Evolutionary conservation across 2,888 invertebrate species (phyloP), one percentile per base, ranked within the genome.

Genomic region (Pocota personata): DNA sequence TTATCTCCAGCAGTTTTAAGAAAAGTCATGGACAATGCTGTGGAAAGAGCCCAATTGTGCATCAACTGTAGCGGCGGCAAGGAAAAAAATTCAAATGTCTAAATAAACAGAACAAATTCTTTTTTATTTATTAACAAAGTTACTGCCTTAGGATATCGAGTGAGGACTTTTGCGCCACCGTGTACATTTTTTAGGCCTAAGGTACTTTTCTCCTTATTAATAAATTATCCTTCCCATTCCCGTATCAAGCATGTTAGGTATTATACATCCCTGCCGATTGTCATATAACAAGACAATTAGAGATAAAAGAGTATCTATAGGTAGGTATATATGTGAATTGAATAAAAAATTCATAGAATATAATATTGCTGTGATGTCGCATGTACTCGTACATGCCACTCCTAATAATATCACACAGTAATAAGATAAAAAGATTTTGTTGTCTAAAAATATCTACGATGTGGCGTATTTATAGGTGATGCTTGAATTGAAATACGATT

Each of bases 341-440:
- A 64, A 64, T 64, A 64, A 64, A 64, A 19, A 64, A 64, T 64
- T 32, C 48, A 32, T 64, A 48, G 32, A 64, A 64, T 43, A 60
- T 60, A 32, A 64, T 30, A 62, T 62, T 27, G 24, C 40, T 8
- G n/a, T 10, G 14, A 14, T 40, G 8, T 30, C 10, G 30, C 0
- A n/a, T 43, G 14, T 24, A 19, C 7, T 10, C 0, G 35, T 6
- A 2, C 21, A 24, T 60, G 27, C 30, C 46, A 46, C 19, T 46
- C 30, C 16, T 14, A 43, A 30, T 58, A 32, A 46, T 64, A 19
- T 48, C 64, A 32, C n/a, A 5, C 46, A 5, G 48, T 64, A 64
- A 64, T 46, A 64, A 64, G 64, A 12, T 64, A 46, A 32, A 64
- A 48, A 64, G 64, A 48, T 48, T 32, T 12, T 19, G 32, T 48